phyloP scores from a whole-genome alignment of 2,888 invertebrate genomes.

The Priocnemis perturbator region DNA sequence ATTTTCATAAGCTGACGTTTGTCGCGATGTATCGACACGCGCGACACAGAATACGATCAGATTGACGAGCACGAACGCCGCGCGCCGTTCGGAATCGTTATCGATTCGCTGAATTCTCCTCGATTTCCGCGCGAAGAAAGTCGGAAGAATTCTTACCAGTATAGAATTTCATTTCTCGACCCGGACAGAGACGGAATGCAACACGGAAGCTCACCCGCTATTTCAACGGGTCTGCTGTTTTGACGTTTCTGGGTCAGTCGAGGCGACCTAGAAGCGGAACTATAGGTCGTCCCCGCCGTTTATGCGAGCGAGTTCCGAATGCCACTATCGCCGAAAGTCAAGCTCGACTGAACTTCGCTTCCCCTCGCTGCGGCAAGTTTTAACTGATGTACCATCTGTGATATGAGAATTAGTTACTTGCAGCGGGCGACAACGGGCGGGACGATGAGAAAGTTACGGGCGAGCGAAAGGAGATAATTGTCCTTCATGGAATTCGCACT shows the following conservation, averaged over 20 bases:
- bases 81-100: conserved; percentile 31
- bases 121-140: conserved; percentile 40
- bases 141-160: conserved; percentile 23
- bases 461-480: conserved; percentile 46
- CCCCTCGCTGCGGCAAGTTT: conserved; percentile 34
- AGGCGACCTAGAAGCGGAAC: conserved; percentile 13
- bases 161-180: conserved; percentile 9
- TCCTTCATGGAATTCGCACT: background rate
- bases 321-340: conserved; percentile 50
- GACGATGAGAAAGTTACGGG: conserved; percentile 45
- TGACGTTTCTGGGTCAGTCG: conserved; percentile 54
- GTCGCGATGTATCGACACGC: too few relatives aligned
- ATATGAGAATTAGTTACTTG: conserved; percentile 51
- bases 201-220: conserved; percentile 2
- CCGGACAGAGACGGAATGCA: conserved; percentile 18
- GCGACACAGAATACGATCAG: background rate
- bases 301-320: conserved; percentile 51
- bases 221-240: conserved; percentile 33
- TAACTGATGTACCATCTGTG: conserved; percentile 49
- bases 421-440: conserved; percentile 34
- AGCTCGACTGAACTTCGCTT: conserved; percentile 51
- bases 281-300: conserved; percentile 43
- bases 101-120: conserved; percentile 38
- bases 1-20: too few relatives aligned
- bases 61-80: background rate